phyloP scores from a whole-genome alignment of 2,888 invertebrate genomes.

The Chalcis sispes region DNA sequence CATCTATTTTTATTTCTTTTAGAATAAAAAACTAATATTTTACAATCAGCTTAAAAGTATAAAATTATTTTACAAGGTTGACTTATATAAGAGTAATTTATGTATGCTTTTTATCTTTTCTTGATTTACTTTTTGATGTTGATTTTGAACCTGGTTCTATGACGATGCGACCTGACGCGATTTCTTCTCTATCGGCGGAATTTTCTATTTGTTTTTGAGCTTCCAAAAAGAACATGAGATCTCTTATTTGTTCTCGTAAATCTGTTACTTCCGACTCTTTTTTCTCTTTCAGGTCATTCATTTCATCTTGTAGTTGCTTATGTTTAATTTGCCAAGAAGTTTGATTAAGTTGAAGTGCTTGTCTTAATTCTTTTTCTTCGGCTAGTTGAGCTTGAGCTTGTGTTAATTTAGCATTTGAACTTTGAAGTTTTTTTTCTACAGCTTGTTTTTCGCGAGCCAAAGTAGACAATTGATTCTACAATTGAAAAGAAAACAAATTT shows the following conservation, averaged over 20 bases:
- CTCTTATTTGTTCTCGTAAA: conserved; percentile 93
- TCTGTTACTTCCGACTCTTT: conserved; percentile 85
- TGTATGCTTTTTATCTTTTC: conserved; percentile 51
- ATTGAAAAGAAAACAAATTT: neutral
- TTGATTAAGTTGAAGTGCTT: conserved; percentile 86
- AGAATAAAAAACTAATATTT: conserved; percentile 53
- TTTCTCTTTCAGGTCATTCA: conserved; percentile 71
- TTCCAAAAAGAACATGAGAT: conserved; percentile 97
- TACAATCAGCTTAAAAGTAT: conserved; percentile 47
- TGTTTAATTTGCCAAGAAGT: conserved; percentile 82
- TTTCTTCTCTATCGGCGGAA: conserved; percentile 79
- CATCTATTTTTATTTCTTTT: conserved; percentile 42
- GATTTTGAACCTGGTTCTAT: conserved; percentile 75
- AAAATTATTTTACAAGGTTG: conserved; percentile 43
- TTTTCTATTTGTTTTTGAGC: conserved; percentile 84
- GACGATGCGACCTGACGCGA: conserved; percentile 81
- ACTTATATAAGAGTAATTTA: neutral
- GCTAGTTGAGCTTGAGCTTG: conserved; percentile 84
- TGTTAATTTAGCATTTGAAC: conserved; percentile 81
- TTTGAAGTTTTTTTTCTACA: conserved; percentile 84
- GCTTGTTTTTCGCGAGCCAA: conserved; percentile 82
- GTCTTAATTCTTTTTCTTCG: conserved; percentile 91
- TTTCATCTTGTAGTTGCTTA: conserved; percentile 69
- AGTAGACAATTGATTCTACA: conserved; percentile 77
- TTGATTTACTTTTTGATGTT: conserved; percentile 50